Evolutionary conservation across 1,140 invertebrate species (phyloP).

Genomic region (Drosophila micromelanica): DNA sequence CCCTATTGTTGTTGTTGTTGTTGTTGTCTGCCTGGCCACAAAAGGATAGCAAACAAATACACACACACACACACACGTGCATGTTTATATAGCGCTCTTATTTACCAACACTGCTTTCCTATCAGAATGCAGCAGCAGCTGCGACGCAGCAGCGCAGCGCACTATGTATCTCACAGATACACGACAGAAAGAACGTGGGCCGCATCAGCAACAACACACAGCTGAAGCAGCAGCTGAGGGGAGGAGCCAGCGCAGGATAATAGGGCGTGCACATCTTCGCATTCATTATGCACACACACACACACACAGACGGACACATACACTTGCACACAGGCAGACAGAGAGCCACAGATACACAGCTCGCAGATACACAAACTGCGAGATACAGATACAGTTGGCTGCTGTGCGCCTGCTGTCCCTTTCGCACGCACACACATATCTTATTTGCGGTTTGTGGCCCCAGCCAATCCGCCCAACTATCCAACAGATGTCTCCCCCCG

Average conservation of each 20-base stretch:
- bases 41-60: conserved; percentile 47
- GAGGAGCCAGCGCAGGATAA: conserved; percentile 82
- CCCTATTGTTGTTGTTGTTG: conserved; percentile 14
- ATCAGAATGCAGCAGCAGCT: conserved; percentile 65
- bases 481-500: neutral
- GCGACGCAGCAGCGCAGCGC: conserved; percentile 15
- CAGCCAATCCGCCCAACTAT: conserved; percentile 8
- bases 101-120: conserved; percentile 63
- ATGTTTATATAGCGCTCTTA: conserved; percentile 26
- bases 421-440: conserved; percentile 23
- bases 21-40: conserved; percentile 60
- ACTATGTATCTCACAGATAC: conserved; percentile 75
- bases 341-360: conserved; percentile 39
- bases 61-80: conserved; percentile 28
- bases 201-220: conserved; percentile 8
- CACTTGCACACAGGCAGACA: conserved; percentile 20
- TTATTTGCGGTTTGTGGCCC: conserved; percentile 47
- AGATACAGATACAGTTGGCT: conserved; percentile 51
- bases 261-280: conserved; percentile 81
- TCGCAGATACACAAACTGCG: conserved; percentile 39
- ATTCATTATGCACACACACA: conserved; percentile 77
- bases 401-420: conserved; percentile 31
- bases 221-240: conserved; percentile 39
- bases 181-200: conserved; percentile 19
- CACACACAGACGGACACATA: conserved; percentile 8